Conservation (phyloP, 2,888 invertebrate genomes). For the Mechanitis messenoides region DNA sequence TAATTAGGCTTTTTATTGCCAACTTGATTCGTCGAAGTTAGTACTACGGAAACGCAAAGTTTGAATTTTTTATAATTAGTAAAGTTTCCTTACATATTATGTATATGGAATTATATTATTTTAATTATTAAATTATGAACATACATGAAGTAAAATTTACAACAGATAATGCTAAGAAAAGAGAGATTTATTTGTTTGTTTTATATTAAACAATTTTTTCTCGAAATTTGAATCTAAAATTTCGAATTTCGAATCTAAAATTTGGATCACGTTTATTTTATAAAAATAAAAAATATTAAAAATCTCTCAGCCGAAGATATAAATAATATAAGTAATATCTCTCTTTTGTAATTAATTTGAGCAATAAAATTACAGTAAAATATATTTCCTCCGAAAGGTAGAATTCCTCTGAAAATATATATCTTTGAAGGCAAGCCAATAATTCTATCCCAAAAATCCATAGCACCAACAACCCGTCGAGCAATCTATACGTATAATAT, state of each 20-base stretch:
- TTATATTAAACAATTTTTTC: no score
- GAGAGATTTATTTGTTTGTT: no score
- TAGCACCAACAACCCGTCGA: conserved; percentile 2
- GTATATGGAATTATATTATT: not conserved
- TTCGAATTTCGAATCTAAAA: no score
- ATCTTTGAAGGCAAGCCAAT: not conserved
- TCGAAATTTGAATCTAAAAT: no score
- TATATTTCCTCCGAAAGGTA: not conserved
- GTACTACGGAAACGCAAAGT: not conserved
- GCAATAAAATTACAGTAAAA: no score
- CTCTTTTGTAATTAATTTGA: no score
- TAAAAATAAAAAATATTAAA: no score
- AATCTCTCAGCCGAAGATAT: no score
- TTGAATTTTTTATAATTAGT: conserved; percentile 2
- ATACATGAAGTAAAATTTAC: no score
- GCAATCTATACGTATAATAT: conserved; percentile 7
- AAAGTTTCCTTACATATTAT: not conserved
- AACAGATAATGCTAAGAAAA: no score
- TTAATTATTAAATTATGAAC: not conserved
- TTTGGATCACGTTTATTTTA: no score
- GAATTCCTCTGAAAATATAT: conserved; percentile 1
- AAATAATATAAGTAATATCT: no score
- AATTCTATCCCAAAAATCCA: conserved; percentile 5
- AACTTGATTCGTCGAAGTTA: conserved; percentile 23
- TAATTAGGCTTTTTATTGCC: conserved; percentile 34